Conservation (phyloP, 2,797 vertebrate species). For the Neosilurus hyrtlii region DNA sequence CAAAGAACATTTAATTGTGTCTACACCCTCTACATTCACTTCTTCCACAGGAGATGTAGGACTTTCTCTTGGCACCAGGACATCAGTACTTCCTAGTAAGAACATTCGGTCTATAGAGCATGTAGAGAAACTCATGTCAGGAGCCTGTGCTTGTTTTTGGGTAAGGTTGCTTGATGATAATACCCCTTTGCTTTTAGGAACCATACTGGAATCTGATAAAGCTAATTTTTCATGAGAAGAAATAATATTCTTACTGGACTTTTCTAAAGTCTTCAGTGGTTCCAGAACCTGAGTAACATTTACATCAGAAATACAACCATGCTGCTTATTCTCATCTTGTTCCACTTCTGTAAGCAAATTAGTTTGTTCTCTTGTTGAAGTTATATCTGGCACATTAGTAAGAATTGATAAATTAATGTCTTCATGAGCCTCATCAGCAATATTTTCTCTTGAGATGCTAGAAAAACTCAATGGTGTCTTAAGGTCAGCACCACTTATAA, state of each 20-base stretch:
- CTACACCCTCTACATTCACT: neutral
- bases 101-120: neutral
- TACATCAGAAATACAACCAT: neutral
- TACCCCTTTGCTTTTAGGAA: neutral
- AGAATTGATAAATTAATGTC: constrained; percentile 2
- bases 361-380: constrained; percentile 2
- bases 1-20: neutral
- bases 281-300: neutral
- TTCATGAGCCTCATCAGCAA: neutral
- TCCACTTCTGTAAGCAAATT: neutral
- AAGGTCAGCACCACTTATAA: neutral
- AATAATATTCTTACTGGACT: constrained; percentile 9
- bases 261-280: neutral
- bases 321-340: neutral
- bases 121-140: neutral
- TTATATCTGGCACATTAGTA: neutral
- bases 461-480: neutral
- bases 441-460: neutral
- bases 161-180: neutral
- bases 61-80: neutral
- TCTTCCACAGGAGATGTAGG: neutral
- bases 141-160: neutral
- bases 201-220: neutral
- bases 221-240: neutral
- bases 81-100: neutral